These are phyloP conservation scores for Nomada lathburiana DNA, from an alignment of 2,888 invertebrate genomes.

Conservation along the genomic window DNA sequence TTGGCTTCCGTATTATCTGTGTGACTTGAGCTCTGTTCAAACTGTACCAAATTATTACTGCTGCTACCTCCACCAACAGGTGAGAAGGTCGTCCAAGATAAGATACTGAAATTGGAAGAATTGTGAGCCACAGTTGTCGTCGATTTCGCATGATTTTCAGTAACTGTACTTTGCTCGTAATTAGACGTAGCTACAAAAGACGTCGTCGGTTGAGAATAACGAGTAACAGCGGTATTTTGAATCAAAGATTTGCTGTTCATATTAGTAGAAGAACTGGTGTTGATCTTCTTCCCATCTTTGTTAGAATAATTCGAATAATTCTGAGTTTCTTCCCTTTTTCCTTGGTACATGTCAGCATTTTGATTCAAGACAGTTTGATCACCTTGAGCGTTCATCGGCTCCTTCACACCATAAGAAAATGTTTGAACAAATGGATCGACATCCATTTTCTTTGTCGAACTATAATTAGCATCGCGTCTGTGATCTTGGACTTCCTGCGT, in stretches of 20 bases:
- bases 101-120: conserved; percentile 83
- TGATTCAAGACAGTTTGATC: conserved; percentile 54
- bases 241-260: conserved; percentile 52
- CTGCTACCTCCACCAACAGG: conserved; percentile 71
- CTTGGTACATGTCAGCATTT: conserved; percentile 69
- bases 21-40: conserved; percentile 67
- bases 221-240: conserved; percentile 51
- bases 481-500: conserved; percentile 59
- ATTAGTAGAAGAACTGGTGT: conserved; percentile 62
- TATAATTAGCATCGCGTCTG: conserved; percentile 54
- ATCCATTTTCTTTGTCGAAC: conserved; percentile 64
- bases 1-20: conserved; percentile 74
- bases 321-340: conserved; percentile 73
- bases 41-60: conserved; percentile 71
- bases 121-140: conserved; percentile 82
- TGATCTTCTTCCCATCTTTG: conserved; percentile 73
- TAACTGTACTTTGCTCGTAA: conserved; percentile 76
- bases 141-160: conserved; percentile 75
- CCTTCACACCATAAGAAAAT: conserved; percentile 64
- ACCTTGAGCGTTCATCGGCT: conserved; percentile 45
- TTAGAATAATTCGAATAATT: conserved; percentile 72
- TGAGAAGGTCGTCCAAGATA: conserved; percentile 83
- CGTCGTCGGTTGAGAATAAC: conserved; percentile 70
- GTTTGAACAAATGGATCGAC: conserved; percentile 69
- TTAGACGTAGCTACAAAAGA: conserved; percentile 76